These are phyloP conservation scores for Girardinichthys multiradiatus DNA, from an alignment of 2,113 vertebrate species.

Conservation along the genomic window DNA sequence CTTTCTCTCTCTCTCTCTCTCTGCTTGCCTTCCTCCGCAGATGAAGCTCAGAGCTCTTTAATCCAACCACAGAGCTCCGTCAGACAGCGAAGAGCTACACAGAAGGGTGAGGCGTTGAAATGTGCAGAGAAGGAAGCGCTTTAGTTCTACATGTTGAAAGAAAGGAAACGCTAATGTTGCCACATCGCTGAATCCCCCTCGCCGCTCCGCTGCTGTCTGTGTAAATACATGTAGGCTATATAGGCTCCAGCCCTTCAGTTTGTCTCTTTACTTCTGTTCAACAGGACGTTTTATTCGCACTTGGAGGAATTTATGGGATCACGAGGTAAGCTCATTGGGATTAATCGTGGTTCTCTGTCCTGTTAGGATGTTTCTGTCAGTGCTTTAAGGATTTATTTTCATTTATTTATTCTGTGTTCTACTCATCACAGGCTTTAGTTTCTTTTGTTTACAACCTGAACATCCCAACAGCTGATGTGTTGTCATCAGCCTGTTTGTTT, in stretches of 20 bases:
- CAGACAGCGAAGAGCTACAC: constrained; percentile 57
- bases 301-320: constrained; percentile 84
- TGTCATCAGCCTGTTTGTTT: constrained; percentile 51
- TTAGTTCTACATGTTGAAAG: constrained; percentile 1
- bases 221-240: constrained; percentile 7
- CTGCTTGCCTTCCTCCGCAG: neutral
- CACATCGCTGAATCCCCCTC: constrained; percentile 8
- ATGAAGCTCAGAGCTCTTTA: constrained; percentile 63
- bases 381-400: constrained; percentile 5
- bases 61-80: constrained; percentile 54
- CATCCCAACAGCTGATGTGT: constrained; percentile 71
- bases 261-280: constrained; percentile 57
- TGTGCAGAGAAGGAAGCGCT: neutral
- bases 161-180: constrained; percentile 28
- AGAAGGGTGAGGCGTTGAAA: constrained; percentile 70
- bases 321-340: constrained; percentile 75
- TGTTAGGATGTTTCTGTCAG: constrained; percentile 8
- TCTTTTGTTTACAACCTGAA: constrained; percentile 78
- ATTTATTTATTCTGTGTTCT: neutral
- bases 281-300: constrained; percentile 68
- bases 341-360: neutral
- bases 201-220: constrained; percentile 34
- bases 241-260: constrained; percentile 31
- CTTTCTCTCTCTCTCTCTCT: too few relatives aligned
- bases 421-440: constrained; percentile 26